Conservation (phyloP, 2,113 vertebrate genomes). For the Zosterops japonicus region DNA sequence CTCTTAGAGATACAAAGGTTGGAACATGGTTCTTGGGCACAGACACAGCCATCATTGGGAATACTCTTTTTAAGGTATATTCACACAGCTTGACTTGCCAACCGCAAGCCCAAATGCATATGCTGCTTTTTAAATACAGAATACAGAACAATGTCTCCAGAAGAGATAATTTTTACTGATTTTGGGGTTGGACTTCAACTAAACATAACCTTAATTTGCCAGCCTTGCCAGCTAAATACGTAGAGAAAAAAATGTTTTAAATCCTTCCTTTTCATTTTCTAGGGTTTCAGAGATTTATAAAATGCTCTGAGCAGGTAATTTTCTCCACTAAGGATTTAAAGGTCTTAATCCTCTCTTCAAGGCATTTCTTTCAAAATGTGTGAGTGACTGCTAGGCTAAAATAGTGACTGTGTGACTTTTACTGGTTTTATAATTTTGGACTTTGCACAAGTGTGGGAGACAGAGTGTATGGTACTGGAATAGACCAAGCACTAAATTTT, state of each 20-base stretch:
- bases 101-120: fast-evolving
- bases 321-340: background rate
- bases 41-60: background rate
- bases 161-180: background rate
- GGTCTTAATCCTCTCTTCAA: slow-evolving; percentile 6
- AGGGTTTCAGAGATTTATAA: background rate
- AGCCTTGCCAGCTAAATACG: background rate
- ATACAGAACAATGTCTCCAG: background rate
- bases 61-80: background rate
- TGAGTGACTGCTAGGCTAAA: background rate
- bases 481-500: background rate
- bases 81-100: background rate
- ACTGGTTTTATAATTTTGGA: background rate
- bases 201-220: background rate
- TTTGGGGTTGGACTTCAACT: background rate
- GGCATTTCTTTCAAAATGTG: background rate
- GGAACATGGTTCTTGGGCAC: background rate
- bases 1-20: background rate
- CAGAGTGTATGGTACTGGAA: background rate
- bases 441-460: background rate
- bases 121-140: background rate
- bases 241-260: background rate
- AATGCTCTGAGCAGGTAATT: background rate
- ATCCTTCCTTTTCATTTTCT: background rate
- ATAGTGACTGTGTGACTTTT: background rate